These are phyloP conservation scores for Hemibagrus guttatus DNA, from an alignment of 2,797 vertebrate genomes.

Conservation along the genomic window DNA sequence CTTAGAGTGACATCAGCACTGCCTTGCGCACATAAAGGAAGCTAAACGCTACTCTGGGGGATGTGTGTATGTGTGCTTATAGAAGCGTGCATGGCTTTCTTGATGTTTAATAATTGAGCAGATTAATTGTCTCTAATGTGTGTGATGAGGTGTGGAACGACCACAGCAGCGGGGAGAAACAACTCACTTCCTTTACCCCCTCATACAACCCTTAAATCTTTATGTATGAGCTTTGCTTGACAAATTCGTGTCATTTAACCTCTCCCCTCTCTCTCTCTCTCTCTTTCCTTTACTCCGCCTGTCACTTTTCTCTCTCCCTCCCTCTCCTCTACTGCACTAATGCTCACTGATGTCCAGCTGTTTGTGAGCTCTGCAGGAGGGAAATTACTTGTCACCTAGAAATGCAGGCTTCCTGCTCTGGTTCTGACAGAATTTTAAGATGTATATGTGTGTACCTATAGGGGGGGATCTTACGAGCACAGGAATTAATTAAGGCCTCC, in stretches of 20 bases:
- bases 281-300: background rate
- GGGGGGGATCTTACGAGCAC: background rate
- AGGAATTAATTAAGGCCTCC: background rate
- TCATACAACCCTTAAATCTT: background rate
- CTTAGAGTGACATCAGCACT: background rate
- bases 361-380: background rate
- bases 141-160: conserved; percentile 63
- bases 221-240: background rate
- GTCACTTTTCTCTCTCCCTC: background rate
- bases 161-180: background rate
- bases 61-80: conserved; percentile 7
- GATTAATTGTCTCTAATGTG: conserved; percentile 75
- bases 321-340: background rate
- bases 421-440: background rate
- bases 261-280: background rate
- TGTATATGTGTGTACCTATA: background rate
- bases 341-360: background rate
- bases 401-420: background rate
- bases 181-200: background rate
- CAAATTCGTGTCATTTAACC: background rate
- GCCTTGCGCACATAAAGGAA: background rate
- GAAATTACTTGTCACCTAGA: conserved; percentile 1
- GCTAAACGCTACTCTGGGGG: background rate
- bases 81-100: background rate
- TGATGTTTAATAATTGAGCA: conserved; percentile 62